A percentile compares a stretch with the other conserved stretches of the same genome.
Evolutionary conservation across 2,888 invertebrate genomes (phyloP).

Genomic region (Caenorhabditis sp.): DNA sequence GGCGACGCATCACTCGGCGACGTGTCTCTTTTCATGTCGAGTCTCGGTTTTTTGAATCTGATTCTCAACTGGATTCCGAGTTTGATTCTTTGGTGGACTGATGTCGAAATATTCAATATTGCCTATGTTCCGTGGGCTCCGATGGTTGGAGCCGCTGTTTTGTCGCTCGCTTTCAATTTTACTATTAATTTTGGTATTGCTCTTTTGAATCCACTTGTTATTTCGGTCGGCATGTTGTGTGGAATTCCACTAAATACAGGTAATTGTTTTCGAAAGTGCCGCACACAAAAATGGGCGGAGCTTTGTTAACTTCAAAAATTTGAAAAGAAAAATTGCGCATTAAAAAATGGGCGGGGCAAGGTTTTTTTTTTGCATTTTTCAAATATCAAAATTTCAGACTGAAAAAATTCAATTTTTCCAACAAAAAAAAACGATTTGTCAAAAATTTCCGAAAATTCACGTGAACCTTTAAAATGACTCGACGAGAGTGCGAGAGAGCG

Average conservation of each 20-base stretch:
- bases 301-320: too few species aligned
- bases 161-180: slow-evolving; percentile 83
- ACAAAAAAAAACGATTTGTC: too few species aligned
- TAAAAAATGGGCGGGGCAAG: too few species aligned
- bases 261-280: too few species aligned
- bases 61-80: slow-evolving; percentile 76
- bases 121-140: slow-evolving; percentile 87
- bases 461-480: too few species aligned
- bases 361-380: too few species aligned
- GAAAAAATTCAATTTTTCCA: too few species aligned
- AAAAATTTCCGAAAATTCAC: too few species aligned
- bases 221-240: slow-evolving; percentile 89
- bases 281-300: too few species aligned
- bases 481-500: too few species aligned
- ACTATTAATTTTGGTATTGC: slow-evolving; percentile 92
- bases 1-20: slow-evolving; percentile 91
- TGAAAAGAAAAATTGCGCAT: too few species aligned
- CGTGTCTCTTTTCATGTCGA: slow-evolving; percentile 89
- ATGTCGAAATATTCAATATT: slow-evolving; percentile 84
- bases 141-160: slow-evolving; percentile 79
- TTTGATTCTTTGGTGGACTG: slow-evolving; percentile 84
- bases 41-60: slow-evolving; percentile 87
- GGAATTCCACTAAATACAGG: slow-evolving; percentile 93
- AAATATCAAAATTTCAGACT: too few species aligned
- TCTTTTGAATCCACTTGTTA: slow-evolving; percentile 90